Base-by-base conservation (phyloP, 2,888 invertebrate species). In the Mylabris sibirica region DNA sequence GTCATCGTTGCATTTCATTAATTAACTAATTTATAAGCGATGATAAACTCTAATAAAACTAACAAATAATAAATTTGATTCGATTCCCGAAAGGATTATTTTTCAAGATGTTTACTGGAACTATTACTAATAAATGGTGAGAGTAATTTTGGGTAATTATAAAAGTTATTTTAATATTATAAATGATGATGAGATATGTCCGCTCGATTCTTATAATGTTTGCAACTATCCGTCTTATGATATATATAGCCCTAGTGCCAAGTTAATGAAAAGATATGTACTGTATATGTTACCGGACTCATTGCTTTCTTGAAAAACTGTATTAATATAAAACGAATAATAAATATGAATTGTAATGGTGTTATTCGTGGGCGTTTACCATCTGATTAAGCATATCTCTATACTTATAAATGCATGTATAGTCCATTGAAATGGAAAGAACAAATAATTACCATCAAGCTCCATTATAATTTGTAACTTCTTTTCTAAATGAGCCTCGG, bases 251-350 rank as follows among this genome's bases (percentile, higher is more conserved):
- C 75, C 77, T 11, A 78, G 77, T 79, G 80, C 80, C 79, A 79
- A 82, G 78, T 82, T 83, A 83, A 83, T 83, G 83, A 83, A 83
- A 83, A 83, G 82, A 83, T 83, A 83, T 83, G 82, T 83, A 83
- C 79, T 83, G 80, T 83, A 82, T 82, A 81, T 79, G 80, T 81
- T 80, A 80, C 79, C 78, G 74, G 67, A 75, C 72, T 69, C 74
- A 74, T 72, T 76, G 77, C 79, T 74, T 20, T 75, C 75, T 74
- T 76, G 77, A 80, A 81, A 80, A 81, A 81, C 77, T 76, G 76
- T 78, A 80, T 81, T 80, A 79, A 80, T 78, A 79, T 79, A 79
- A 76, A 77, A 80, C 77, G 77, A 79, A 79, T 77, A 79, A 79
- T 77, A 78, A 77, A 77, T 75, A 73, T 69, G 73, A 73, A 70